Evolutionary conservation across 2,888 invertebrate species (phyloP).

Genomic region (Drepana falcataria): DNA sequence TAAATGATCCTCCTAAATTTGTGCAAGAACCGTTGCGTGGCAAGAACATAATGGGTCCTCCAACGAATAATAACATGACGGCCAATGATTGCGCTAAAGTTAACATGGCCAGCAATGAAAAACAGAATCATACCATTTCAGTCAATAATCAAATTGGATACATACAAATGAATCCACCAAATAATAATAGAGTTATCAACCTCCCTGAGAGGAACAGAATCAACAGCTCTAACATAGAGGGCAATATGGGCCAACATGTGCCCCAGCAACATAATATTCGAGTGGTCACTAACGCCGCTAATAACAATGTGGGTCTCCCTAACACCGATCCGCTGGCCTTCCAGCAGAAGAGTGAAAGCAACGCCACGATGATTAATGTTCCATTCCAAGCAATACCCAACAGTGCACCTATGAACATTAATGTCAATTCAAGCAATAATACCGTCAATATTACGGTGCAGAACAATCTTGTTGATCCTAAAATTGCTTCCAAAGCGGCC

Average conservation of each 20-base stretch:
- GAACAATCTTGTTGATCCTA: constrained; percentile 71
- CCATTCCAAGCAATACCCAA: constrained; percentile 75
- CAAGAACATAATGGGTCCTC: constrained; percentile 66
- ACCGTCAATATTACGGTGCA: constrained; percentile 73
- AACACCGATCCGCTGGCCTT: constrained; percentile 55
- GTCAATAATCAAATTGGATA: constrained; percentile 69
- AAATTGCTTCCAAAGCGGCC: constrained; percentile 66
- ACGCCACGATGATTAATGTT: constrained; percentile 70
- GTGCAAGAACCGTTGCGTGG: constrained; percentile 57
- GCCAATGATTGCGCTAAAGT: constrained; percentile 65
- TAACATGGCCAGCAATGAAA: constrained; percentile 57
- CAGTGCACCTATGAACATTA: constrained; percentile 74
- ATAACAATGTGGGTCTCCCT: constrained; percentile 50
- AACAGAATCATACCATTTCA: constrained; percentile 62
- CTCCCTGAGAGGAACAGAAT: constrained; percentile 66
- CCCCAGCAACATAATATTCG: constrained; percentile 70
- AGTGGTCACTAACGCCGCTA: constrained; percentile 64
- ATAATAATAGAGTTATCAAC: constrained; percentile 67
- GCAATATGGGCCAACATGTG: constrained; percentile 60
- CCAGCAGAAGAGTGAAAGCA: constrained; percentile 64
- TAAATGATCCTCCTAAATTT: constrained; percentile 60
- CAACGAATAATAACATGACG: constrained; percentile 50
- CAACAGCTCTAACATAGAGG: constrained; percentile 53
- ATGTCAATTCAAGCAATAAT: constrained; percentile 72
- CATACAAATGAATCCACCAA: constrained; percentile 64